These are phyloP conservation scores for Chelonoidis abingdonii DNA, from an alignment of 2,113 vertebrate genomes.

Conservation along the genomic window DNA sequence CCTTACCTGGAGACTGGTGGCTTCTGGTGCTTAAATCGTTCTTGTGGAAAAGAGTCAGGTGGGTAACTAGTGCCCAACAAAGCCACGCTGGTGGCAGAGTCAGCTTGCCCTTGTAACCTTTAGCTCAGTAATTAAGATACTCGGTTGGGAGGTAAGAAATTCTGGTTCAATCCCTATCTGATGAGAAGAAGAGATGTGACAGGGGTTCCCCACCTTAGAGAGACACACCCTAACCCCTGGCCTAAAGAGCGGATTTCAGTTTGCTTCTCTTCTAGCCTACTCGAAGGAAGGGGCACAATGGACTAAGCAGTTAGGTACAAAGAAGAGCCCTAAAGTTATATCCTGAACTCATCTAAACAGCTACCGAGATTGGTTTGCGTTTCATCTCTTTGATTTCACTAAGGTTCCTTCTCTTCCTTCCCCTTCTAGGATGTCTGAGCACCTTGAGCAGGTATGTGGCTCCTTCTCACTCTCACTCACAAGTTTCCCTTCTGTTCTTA, in stretches of 20 bases:
- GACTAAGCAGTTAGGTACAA: neutral
- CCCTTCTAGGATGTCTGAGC: slow-evolving; percentile 55
- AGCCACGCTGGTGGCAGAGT: neutral
- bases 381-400: neutral
- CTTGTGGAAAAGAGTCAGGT: neutral
- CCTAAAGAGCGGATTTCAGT: neutral
- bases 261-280: neutral
- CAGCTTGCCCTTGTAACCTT: too few species aligned
- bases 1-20: too few species aligned
- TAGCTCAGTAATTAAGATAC: too few species aligned
- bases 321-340: neutral
- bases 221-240: neutral
- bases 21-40: neutral
- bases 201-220: neutral
- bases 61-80: neutral
- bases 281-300: neutral
- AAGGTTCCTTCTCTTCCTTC: neutral
- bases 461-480: neutral
- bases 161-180: neutral
- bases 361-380: neutral
- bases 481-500: neutral
- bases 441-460: slow-evolving; percentile 59
- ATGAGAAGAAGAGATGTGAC: neutral
- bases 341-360: neutral
- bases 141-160: neutral